Percentiles rank a stretch among this genome's conserved stretches.
Evolutionary conservation across 92 coral and sea anemone species (phyloP).

Genomic region (Montipora capitata): DNA sequence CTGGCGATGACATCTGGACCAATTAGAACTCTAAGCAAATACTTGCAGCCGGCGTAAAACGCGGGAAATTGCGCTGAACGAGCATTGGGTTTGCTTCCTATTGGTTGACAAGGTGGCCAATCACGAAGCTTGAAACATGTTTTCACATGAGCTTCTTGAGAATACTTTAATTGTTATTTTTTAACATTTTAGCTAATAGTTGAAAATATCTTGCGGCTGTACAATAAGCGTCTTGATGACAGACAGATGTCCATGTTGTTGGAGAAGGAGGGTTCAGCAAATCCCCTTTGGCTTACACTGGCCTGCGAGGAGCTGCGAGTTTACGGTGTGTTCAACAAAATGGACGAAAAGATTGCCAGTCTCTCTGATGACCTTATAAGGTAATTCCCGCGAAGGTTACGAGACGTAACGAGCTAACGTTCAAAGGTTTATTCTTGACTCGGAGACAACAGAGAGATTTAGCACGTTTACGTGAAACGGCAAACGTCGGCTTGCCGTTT

Average conservation of each 20-base stretch:
- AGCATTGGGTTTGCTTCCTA: not conserved
- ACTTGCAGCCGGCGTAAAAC: not conserved
- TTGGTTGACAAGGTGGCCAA: not conserved
- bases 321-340: conserved; percentile 90
- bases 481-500: too few relatives aligned
- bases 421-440: too few relatives aligned
- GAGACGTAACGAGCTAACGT: too few relatives aligned
- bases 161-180: too few relatives aligned
- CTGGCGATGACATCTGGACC: not conserved
- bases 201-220: conserved; percentile 93
- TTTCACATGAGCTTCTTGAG: not conserved
- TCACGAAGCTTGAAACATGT: not conserved
- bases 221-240: conserved; percentile 96
- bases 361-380: conserved; percentile 95
- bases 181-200: conserved; percentile 86
- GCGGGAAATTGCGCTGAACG: not conserved
- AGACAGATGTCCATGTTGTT: conserved; percentile 92
- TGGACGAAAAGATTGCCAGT: conserved; percentile 94
- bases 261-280: conserved; percentile 96
- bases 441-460: too few relatives aligned
- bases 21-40: not conserved
- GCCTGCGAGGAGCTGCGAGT: conserved; percentile 99
- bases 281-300: conserved; percentile 95
- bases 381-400: conserved; percentile 38
- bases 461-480: too few relatives aligned